A percentile compares a stretch with the other conserved stretches of the same genome.
phyloP scores from a whole-genome alignment of 1,140 invertebrate genomes.

The Physella acuta region DNA sequence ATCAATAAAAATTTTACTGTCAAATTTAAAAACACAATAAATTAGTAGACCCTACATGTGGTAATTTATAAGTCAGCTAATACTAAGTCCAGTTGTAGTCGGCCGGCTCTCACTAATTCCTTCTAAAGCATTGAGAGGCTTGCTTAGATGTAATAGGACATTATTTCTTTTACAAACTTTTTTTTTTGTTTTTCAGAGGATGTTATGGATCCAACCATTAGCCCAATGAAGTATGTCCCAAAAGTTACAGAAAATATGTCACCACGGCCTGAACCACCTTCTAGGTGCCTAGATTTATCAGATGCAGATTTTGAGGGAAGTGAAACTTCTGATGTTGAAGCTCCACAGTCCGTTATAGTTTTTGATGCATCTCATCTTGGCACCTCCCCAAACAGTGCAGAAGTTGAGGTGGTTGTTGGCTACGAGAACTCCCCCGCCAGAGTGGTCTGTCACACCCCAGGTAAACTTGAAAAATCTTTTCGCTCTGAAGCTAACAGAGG shows the following conservation, averaged over 20 bases:
- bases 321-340: background rate
- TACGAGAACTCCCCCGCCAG: conserved; percentile 12
- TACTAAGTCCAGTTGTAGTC: too few relatives aligned
- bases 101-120: too few relatives aligned
- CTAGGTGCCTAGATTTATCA: conserved; percentile 11
- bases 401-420: conserved; percentile 5
- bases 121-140: too few relatives aligned
- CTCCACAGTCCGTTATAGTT: conserved; percentile 10
- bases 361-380: conserved; percentile 20
- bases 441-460: conserved; percentile 21
- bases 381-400: background rate
- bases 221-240: conserved; percentile 3
- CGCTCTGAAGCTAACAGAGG: background rate
- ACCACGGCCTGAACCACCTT: conserved; percentile 1
- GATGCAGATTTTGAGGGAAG: conserved; percentile 9
- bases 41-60: too few relatives aligned
- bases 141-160: too few relatives aligned
- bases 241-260: conserved; percentile 14
- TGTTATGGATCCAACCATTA: conserved; percentile 10
- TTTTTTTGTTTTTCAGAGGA: background rate
- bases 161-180: too few relatives aligned
- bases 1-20: too few relatives aligned
- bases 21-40: too few relatives aligned
- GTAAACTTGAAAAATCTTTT: conserved; percentile 4
- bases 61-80: too few relatives aligned